Evolutionary conservation across 2,888 invertebrate genomes (phyloP).

Genomic region (Hypolimnas misippus): DNA sequence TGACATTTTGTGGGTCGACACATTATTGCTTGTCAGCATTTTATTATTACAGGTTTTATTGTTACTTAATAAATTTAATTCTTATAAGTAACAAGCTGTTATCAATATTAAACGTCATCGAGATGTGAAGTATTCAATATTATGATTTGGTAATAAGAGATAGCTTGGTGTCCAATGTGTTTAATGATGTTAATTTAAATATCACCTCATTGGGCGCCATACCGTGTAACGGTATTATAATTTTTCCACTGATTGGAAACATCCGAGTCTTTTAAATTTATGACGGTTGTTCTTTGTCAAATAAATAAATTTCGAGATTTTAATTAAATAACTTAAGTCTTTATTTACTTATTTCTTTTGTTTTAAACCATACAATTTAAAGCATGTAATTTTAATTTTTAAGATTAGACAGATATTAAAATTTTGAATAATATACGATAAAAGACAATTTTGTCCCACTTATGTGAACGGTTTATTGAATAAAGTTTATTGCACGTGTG

Average conservation of each 20-base stretch:
- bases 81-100: neutral
- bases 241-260: slow-evolving; percentile 12
- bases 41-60: no score
- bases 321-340: slow-evolving; percentile 3
- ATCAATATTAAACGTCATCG: neutral
- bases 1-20: no score
- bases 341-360: neutral
- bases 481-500: neutral
- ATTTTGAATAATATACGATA: neutral
- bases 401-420: neutral
- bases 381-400: neutral
- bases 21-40: no score
- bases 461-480: neutral
- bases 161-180: neutral
- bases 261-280: neutral
- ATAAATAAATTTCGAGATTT: slow-evolving; percentile 3
- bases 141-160: slow-evolving; percentile 9
- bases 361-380: neutral
- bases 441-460: neutral
- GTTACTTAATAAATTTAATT: no score
- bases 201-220: neutral
- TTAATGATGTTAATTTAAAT: slow-evolving; percentile 7
- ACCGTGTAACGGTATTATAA: slow-evolving; percentile 16
- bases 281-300: slow-evolving; percentile 18
- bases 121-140: neutral